These are phyloP conservation scores for Sturnus vulgaris DNA, from an alignment of 2,113 vertebrate genomes.

Conservation along the genomic window DNA sequence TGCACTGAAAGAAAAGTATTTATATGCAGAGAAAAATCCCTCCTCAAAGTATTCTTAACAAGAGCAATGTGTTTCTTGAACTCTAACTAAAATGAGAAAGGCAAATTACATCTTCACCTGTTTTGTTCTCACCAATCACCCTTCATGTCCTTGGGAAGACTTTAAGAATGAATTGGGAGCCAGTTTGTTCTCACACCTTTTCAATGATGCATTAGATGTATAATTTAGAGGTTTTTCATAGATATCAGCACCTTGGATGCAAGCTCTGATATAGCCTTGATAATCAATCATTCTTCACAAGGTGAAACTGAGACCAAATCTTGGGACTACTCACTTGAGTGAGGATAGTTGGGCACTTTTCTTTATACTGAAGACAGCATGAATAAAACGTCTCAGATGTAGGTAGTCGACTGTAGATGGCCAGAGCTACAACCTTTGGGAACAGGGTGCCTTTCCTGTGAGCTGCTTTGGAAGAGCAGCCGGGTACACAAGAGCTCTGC, in stretches of 20 bases:
- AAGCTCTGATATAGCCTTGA: neutral
- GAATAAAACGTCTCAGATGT: neutral
- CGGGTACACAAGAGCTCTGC: neutral
- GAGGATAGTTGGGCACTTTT: neutral
- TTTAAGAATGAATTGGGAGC: neutral
- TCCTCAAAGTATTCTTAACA: neutral
- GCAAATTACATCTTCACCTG: neutral
- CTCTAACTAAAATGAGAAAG: neutral
- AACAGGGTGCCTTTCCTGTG: rapidly evolving
- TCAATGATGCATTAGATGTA: neutral
- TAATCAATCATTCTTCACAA: neutral
- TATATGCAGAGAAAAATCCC: neutral
- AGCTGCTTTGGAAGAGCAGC: neutral
- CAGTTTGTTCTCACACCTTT: neutral
- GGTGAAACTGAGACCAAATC: neutral
- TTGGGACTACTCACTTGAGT: neutral
- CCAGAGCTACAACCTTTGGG: neutral
- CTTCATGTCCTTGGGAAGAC: neutral
- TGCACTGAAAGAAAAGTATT: neutral
- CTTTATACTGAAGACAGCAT: neutral
- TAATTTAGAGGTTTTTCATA: neutral
- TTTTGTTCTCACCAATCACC: neutral
- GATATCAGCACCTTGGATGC: neutral
- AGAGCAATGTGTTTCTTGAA: neutral
- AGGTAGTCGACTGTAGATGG: neutral